Evolutionary conservation across 2,113 vertebrate species (phyloP).

Genomic region (Dicentrarchus labrax): DNA sequence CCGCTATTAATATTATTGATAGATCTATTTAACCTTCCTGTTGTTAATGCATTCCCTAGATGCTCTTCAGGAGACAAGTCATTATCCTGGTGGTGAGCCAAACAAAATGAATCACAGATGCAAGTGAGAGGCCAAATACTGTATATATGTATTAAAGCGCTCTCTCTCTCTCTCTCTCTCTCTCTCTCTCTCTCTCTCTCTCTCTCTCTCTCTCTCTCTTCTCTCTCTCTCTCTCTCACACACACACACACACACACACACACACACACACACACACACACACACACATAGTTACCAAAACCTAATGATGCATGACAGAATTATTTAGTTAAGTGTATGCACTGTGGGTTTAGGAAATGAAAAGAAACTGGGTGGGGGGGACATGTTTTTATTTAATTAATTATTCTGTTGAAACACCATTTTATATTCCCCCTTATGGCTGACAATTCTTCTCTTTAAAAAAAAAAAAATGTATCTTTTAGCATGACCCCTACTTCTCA

Average conservation of each 20-base stretch:
- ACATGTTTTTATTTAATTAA: conserved; percentile 1
- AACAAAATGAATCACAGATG: conserved; percentile 54
- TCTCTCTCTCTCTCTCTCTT: too few species aligned
- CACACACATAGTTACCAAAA: conserved; percentile 17
- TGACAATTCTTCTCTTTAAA: conserved; percentile 2
- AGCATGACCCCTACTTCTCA: conserved; percentile 8
- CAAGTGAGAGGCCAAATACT: conserved; percentile 30
- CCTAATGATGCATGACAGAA: conserved; percentile 53
- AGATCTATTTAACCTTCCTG: conserved; percentile 30
- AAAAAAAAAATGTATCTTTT: conserved; percentile 14
- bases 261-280: background rate
- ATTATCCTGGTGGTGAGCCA: conserved; percentile 41
- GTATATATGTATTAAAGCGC: background rate
- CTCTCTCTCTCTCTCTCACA: background rate
- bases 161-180: too few species aligned
- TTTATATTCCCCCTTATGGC: background rate
- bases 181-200: too few species aligned
- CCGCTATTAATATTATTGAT: conserved; percentile 40
- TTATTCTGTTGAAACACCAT: conserved; percentile 1
- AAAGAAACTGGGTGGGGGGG: background rate
- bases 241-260: background rate
- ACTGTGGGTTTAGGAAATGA: conserved; percentile 39
- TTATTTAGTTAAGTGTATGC: conserved; percentile 32
- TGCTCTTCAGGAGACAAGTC: conserved; percentile 41
- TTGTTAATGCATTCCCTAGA: conserved; percentile 32